These are phyloP conservation scores for Sisyra terminalis DNA, from an alignment of 2,888 invertebrate species.

Conservation along the genomic window DNA sequence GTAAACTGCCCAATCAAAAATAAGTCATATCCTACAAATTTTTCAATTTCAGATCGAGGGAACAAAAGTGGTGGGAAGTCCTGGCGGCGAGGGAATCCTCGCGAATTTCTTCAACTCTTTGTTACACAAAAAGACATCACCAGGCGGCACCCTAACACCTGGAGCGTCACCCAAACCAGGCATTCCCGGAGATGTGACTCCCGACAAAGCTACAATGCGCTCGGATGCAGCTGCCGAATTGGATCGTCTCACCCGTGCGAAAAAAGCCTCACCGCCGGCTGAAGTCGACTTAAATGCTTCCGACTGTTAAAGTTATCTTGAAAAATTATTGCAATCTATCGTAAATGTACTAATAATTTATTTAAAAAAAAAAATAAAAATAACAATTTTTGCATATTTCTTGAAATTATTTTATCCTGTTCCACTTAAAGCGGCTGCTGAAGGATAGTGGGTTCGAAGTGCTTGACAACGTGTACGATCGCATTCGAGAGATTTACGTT, in stretches of 20 bases:
- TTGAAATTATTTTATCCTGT: not conserved
- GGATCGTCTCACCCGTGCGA: slow-evolving; percentile 68
- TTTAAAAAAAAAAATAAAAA: slow-evolving; percentile 18
- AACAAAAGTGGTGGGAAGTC: slow-evolving; percentile 55
- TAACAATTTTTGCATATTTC: no score
- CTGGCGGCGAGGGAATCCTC: slow-evolving; percentile 81
- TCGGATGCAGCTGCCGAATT: slow-evolving; percentile 87
- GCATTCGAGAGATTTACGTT: slow-evolving; percentile 50
- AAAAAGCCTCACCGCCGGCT: slow-evolving; percentile 25
- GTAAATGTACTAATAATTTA: slow-evolving; percentile 45
- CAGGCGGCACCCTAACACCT: slow-evolving; percentile 36
- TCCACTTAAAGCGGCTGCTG: slow-evolving; percentile 47
- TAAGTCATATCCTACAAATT: not conserved
- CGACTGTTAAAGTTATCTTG: slow-evolving; percentile 25
- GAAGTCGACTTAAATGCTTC: slow-evolving; percentile 35
- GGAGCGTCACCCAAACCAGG: slow-evolving; percentile 22
- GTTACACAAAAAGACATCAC: slow-evolving; percentile 82
- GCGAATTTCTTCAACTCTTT: slow-evolving; percentile 98
- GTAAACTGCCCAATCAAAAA: slow-evolving; percentile 33
- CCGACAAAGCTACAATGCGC: slow-evolving; percentile 57
- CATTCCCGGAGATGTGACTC: slow-evolving; percentile 22
- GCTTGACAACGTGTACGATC: slow-evolving; percentile 48
- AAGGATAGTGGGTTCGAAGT: slow-evolving; percentile 53
- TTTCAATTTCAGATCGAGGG: slow-evolving; percentile 43
- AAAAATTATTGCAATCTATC: no score